Evolutionary conservation across 1,140 invertebrate genomes (phyloP), one percentile per base, ranked within the genome.

Genomic region (Monochamus saltuarius): DNA sequence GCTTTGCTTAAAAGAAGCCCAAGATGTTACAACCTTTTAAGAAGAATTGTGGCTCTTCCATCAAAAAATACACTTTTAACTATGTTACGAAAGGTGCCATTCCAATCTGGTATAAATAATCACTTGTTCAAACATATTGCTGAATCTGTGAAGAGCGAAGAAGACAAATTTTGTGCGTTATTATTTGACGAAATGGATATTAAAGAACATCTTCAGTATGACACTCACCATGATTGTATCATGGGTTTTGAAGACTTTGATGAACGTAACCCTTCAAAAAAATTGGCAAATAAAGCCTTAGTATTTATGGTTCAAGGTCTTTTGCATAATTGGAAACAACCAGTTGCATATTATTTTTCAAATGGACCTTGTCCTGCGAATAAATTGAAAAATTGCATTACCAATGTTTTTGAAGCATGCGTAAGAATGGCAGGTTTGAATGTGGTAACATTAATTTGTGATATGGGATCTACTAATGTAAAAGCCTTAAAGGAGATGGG

Each of bases 361-460:
- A 13, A 42, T 42, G 40, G 16, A 42, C n/a, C 40, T 14, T 13
- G n/a, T 42, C 16, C 40, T 14, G 40, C n/a, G 16, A 16, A 14
- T 42, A 13, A 42, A 42, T 42, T 42, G 16, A 42, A 42, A 42
- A 13, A 42, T 14, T 14, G n/a, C 40, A 42, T 42, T 16, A 42
- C 16, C 11, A 16, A 42, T 14, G 40, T 42, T 14, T 14, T 42
- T 42, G 40, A 42, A 42, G 40, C 40, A 13, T 42, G 40, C 40
- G n/a, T 14, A 16, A 42, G 16, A 42, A 42, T 47, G n/a, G 55
- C 11, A 8, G 35, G 17, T 47, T 45, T 62, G 7, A 36, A 65
- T 52, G 54, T 65, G 45, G 59, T 65, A 47, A 36, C 53, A 13
- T 52, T 55, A 10, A 58, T 65, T 46, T 65, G 59, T 46, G 53